These are phyloP conservation scores for Connochaetes taurinus DNA, from an alignment of 2,113 vertebrate species.

Conservation along the genomic window DNA sequence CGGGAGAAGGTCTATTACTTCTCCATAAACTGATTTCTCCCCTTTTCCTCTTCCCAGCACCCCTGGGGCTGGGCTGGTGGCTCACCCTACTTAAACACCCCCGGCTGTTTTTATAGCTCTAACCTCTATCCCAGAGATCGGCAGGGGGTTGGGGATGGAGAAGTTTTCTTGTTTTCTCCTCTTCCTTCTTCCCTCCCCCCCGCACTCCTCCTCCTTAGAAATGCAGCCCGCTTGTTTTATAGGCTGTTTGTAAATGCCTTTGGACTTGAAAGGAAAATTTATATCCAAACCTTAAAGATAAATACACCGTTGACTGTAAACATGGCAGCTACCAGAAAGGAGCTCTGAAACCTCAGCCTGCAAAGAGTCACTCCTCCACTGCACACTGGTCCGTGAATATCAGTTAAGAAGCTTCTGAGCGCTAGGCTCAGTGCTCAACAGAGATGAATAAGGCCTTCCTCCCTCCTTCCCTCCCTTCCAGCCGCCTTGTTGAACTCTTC, in stretches of 20 bases:
- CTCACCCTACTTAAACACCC: neutral
- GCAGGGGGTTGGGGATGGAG: neutral
- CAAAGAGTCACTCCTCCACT: neutral
- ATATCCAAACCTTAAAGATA: slow-evolving; percentile 18
- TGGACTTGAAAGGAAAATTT: slow-evolving; percentile 60
- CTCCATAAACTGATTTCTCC: neutral
- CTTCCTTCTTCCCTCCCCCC: neutral
- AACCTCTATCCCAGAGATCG: neutral
- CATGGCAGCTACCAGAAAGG: neutral
- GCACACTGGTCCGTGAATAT: neutral
- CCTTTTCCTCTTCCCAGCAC: neutral
- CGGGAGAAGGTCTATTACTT: slow-evolving; percentile 15
- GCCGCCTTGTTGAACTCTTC: neutral
- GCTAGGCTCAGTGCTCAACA: neutral
- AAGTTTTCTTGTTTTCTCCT: neutral
- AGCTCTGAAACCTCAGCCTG: neutral
- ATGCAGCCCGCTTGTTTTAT: slow-evolving; percentile 56
- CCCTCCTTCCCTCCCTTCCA: neutral
- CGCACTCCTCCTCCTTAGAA: neutral
- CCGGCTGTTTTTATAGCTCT: neutral
- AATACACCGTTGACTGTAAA: neutral
- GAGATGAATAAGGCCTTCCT: no score
- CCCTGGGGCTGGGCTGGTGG: neutral
- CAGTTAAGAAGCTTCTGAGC: neutral
- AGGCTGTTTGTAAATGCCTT: slow-evolving; percentile 44